phyloP scores from a whole-genome alignment of 2,888 invertebrate species.

The Acleris holmiana region DNA sequence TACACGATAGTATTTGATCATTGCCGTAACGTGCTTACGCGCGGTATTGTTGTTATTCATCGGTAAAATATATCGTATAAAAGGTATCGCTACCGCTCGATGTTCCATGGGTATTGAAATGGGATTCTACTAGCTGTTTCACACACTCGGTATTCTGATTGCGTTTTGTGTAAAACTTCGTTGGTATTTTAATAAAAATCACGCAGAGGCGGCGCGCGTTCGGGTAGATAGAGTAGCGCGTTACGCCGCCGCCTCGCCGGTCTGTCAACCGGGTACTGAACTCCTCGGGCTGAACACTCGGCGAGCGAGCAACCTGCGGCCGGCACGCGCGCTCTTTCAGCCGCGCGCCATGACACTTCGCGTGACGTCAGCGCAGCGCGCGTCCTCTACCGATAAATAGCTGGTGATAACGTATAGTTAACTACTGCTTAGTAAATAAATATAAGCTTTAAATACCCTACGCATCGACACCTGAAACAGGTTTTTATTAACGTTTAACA shows the following conservation, averaged over 20 bases:
- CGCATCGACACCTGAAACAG: no score
- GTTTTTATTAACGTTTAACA: no score
- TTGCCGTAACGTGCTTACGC: slow-evolving; percentile 41
- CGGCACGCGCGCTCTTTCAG: slow-evolving; percentile 70
- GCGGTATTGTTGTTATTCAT: slow-evolving; percentile 48
- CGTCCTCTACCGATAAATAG: slow-evolving; percentile 33
- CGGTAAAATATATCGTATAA: slow-evolving; percentile 65
- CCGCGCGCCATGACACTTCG: slow-evolving; percentile 63
- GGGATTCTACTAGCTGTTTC: slow-evolving; percentile 3
- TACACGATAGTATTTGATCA: slow-evolving; percentile 42
- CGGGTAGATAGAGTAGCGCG: slow-evolving; percentile 53
- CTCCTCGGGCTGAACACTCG: slow-evolving; percentile 47
- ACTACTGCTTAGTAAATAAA: background rate
- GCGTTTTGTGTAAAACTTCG: slow-evolving; percentile 67
- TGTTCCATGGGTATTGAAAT: slow-evolving; percentile 32
- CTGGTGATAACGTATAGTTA: slow-evolving; percentile 3
- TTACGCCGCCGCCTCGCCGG: slow-evolving; percentile 80
- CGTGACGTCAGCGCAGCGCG: slow-evolving; percentile 64
- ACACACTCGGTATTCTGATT: slow-evolving; percentile 40
- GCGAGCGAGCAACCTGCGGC: slow-evolving; percentile 55
- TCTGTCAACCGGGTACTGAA: slow-evolving; percentile 83
- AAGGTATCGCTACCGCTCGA: slow-evolving; percentile 55
- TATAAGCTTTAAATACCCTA: background rate
- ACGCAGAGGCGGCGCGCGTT: slow-evolving; percentile 80
- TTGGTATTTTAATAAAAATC: slow-evolving; percentile 66